Evolutionary conservation across 2,888 invertebrate species (phyloP), one percentile per base, ranked within the genome.

Genomic region (Zaprionus bogoriensis): DNA sequence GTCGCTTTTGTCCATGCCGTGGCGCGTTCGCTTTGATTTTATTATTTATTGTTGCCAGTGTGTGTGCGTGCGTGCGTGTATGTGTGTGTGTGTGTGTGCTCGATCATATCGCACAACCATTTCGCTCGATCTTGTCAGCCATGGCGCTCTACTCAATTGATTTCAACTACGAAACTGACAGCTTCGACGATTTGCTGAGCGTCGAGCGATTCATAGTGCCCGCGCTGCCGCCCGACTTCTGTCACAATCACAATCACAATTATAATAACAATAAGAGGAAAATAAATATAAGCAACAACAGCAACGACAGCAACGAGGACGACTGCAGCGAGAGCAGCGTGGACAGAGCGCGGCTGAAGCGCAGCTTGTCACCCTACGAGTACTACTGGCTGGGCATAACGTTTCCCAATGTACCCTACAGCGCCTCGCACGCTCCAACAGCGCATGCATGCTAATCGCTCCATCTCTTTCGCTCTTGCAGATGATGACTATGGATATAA

Each of bases 401-500:
- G 48, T 9, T 0, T 2, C 14, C 25, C 2, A 69, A 52, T 61
- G 69, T 65, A 67, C 12, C 42, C n/a, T 10, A 25, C 10, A n/a
- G n/a, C n/a, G n/a, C n/a, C n/a, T n/a, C n/a, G n/a, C n/a, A n/a
- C n/a, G n/a, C n/a, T n/a, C n/a, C n/a, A n/a, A n/a, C n/a, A n/a
- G n/a, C n/a, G n/a, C n/a, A n/a, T n/a, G n/a, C 22, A 28, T 42
- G 5, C 39, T 47, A 25, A 51, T 53, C 17, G 6, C 9, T 27
- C 7, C 22, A 10, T 9, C 4, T 47, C n/a, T 20, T 6, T 20
- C 5, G 23, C 44, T 38, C 7, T 50, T 77, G 2, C 57, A 91
- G 90, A 94, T 93, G 94, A 94, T 96, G 94, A 96, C 95, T 93
- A 96, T 96, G 96, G 96, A 96, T 92, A 95, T 96, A 90, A 94